These are phyloP conservation scores for Drosophila carrolli DNA, from an alignment of 1,140 invertebrate genomes.

Conservation along the genomic window DNA sequence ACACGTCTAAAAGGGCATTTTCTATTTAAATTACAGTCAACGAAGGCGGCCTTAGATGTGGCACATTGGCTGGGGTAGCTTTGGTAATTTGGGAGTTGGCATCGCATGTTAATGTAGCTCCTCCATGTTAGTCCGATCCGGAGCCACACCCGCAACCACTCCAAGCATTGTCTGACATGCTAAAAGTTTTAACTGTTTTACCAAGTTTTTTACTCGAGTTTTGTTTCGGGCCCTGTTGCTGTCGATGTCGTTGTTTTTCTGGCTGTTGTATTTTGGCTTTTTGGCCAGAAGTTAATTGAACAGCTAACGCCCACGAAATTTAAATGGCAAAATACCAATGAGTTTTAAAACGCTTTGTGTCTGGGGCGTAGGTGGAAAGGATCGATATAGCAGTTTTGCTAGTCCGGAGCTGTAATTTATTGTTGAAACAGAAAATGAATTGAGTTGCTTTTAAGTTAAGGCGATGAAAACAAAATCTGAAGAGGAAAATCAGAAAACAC, in stretches of 20 bases:
- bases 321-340: slow-evolving; percentile 12
- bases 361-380: neutral
- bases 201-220: slow-evolving; percentile 43
- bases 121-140: neutral
- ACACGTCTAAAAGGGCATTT: slow-evolving; percentile 38
- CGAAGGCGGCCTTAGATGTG: slow-evolving; percentile 1
- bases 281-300: slow-evolving; percentile 64
- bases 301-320: slow-evolving; percentile 54
- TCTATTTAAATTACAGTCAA: slow-evolving; percentile 50
- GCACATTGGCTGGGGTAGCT: slow-evolving; percentile 9
- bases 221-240: slow-evolving; percentile 17
- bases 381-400: neutral
- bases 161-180: slow-evolving; percentile 46
- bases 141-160: slow-evolving; percentile 5
- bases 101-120: slow-evolving; percentile 58
- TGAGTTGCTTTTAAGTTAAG: neutral
- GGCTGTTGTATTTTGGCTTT: slow-evolving; percentile 27
- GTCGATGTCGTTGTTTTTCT: slow-evolving; percentile 5
- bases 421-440: neutral
- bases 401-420: neutral
- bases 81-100: neutral
- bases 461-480: neutral
- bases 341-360: neutral
- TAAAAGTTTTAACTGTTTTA: slow-evolving; percentile 66
- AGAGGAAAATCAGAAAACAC: neutral